Evolutionary conservation across 2,797 vertebrate genomes (phyloP), one percentile per base, ranked within the genome.

Genomic region (Orientallactaga sibirica): DNA sequence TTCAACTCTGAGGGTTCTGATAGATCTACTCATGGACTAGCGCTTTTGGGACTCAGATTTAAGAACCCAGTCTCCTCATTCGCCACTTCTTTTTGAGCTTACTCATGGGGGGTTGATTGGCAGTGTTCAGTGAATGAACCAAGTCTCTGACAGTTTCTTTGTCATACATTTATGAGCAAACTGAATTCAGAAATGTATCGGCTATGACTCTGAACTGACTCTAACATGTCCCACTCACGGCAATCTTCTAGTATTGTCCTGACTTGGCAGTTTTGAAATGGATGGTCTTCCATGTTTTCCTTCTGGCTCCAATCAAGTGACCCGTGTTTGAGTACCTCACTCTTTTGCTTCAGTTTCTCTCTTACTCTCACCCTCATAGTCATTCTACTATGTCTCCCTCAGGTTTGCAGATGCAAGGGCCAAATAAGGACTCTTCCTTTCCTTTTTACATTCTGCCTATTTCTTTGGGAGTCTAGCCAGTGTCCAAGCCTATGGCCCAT

Each of bases 21-120:
- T 64, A 78, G 66, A 89, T 55, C 79, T 70, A 5, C 43, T 68
- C 33, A 61, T 24, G 20, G 62, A 16, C 41, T 29, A 55, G 64
- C 88, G 87, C 71, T 91, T 96, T 67, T 25, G 74, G 87, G 77
- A 76, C 92, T 75, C 67, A 48, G 10, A 9, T 89, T 94, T 88
- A 86, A 95, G 37, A 81, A 15, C 85, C 66, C 75, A 78, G 25
- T 43, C 61, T 61, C 16, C 18, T 75, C 20, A 84, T 64, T 29
- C 19, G 18, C 27, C 52, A 12, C 66, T 15, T 86, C 76, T 85
- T 92, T 79, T 74, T 77, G 75, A 66, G 29, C 14, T 92, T 48
- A 12, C 91, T 92, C 75, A 48, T 71, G 76, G 76, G 25, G 52
- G 14, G 9, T 61, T 7, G 82, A 64, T 70, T 61, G 24, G 78